These are phyloP conservation scores for Drosophila pachea DNA, from an alignment of 1,140 invertebrate genomes.

Conservation along the genomic window DNA sequence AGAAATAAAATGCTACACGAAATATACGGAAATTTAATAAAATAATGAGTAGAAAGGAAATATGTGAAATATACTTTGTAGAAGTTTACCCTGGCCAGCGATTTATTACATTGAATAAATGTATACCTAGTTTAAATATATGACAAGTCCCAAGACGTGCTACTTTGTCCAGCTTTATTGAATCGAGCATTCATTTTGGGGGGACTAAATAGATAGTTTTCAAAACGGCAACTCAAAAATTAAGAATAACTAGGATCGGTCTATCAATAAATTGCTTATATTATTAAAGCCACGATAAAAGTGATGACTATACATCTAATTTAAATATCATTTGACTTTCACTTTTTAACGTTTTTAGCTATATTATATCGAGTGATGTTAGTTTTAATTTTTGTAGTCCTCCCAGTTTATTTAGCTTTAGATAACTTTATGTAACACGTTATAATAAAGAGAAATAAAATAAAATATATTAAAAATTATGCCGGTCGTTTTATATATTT, in stretches of 20 bases:
- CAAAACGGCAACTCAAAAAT: neutral
- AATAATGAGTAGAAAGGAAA: constrained; percentile 12
- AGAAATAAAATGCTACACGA: constrained; percentile 29
- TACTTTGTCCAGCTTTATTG: constrained; percentile 69
- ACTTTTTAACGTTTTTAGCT: no score
- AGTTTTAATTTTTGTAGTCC: constrained; percentile 1
- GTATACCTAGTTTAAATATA: constrained; percentile 46
- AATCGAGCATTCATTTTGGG: neutral
- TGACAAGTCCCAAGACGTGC: constrained; percentile 56
- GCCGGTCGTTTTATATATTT: no score
- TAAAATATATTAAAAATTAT: neutral
- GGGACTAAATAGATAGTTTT: neutral
- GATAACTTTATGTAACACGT: constrained; percentile 43
- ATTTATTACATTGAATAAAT: constrained; percentile 27
- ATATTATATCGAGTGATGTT: neutral
- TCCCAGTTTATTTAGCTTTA: constrained; percentile 1
- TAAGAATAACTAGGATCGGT: neutral
- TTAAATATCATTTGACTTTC: no score
- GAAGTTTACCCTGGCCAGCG: constrained; percentile 31
- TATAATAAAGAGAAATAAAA: constrained; percentile 51
- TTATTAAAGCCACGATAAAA: neutral
- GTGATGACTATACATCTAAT: no score
- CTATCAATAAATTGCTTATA: neutral
- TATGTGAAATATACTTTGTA: constrained; percentile 15
- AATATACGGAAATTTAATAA: neutral